Conservation (phyloP, 1,140 invertebrate species). For the Contarinia nasturtii region DNA sequence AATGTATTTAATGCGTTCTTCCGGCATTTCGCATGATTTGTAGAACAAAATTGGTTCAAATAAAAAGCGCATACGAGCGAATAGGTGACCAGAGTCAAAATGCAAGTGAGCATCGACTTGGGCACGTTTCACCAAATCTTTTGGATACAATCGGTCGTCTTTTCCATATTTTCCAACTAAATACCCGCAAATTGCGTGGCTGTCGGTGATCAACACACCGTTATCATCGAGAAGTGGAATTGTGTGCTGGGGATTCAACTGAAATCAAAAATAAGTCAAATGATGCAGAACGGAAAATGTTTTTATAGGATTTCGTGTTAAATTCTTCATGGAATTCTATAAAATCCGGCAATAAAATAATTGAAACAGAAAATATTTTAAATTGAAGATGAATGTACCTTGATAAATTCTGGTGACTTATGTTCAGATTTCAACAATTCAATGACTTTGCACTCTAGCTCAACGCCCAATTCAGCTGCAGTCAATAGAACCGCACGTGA, state of each 20-base stretch:
- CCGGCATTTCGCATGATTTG: constrained; percentile 8
- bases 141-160: constrained; percentile 32
- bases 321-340: too few species aligned
- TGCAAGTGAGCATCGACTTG: constrained; percentile 33
- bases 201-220: constrained; percentile 31
- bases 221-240: constrained; percentile 34
- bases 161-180: constrained; percentile 32
- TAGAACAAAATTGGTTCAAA: constrained; percentile 18
- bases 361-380: too few species aligned
- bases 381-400: constrained; percentile 19
- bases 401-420: constrained; percentile 30
- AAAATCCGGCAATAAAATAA: too few species aligned
- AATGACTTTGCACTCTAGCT: constrained; percentile 40
- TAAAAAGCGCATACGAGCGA: constrained; percentile 30
- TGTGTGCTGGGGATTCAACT: constrained; percentile 32
- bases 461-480: constrained; percentile 42
- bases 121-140: constrained; percentile 27
- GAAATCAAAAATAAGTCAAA: not conserved
- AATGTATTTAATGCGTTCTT: constrained; percentile 14
- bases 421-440: constrained; percentile 34
- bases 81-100: constrained; percentile 40
- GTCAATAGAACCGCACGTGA: constrained; percentile 39
- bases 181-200: constrained; percentile 35
- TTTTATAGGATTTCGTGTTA: too few species aligned
- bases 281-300: not conserved